Evolutionary conservation across 2,797 vertebrate species (phyloP).

Genomic region (Tolypeutes matacus): DNA sequence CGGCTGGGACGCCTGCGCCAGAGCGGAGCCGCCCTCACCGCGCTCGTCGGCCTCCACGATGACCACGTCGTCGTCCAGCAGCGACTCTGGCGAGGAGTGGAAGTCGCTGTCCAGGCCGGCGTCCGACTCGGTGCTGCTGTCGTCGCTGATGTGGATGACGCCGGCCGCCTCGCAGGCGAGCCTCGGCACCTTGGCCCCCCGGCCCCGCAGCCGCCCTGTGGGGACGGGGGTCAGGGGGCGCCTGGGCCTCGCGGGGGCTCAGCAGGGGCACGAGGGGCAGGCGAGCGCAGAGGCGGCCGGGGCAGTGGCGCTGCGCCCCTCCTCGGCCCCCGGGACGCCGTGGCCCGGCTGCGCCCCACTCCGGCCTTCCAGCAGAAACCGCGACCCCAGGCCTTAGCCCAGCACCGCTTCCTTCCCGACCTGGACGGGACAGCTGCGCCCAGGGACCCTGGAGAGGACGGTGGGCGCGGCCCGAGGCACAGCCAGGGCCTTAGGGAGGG

Average conservation of each 20-base stretch:
- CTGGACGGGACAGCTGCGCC: too few species aligned
- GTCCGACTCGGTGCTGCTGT: conserved; percentile 97
- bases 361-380: too few species aligned
- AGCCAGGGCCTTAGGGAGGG: too few species aligned
- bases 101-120: conserved; percentile 95
- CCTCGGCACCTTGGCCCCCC: conserved; percentile 91
- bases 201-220: conserved; percentile 92
- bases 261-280: neutral
- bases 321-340: too few species aligned
- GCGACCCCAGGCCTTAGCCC: too few species aligned
- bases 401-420: too few species aligned
- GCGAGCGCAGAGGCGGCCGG: neutral
- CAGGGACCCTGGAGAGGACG: too few species aligned
- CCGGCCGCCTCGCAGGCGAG: conserved; percentile 87
- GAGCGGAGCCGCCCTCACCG: conserved; percentile 84
- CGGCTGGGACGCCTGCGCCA: too few species aligned
- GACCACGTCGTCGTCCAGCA: conserved; percentile 95
- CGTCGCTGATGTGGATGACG: conserved; percentile 96
- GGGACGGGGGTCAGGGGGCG: neutral
- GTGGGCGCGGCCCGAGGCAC: too few species aligned
- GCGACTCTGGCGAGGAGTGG: conserved; percentile 97
- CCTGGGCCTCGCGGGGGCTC: accelerated
- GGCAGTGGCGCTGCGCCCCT: too few species aligned
- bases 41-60: conserved; percentile 92
- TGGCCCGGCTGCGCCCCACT: too few species aligned